Evolutionary conservation across 1,140 invertebrate species (phyloP).

Genomic region (Drosophila saltans): DNA sequence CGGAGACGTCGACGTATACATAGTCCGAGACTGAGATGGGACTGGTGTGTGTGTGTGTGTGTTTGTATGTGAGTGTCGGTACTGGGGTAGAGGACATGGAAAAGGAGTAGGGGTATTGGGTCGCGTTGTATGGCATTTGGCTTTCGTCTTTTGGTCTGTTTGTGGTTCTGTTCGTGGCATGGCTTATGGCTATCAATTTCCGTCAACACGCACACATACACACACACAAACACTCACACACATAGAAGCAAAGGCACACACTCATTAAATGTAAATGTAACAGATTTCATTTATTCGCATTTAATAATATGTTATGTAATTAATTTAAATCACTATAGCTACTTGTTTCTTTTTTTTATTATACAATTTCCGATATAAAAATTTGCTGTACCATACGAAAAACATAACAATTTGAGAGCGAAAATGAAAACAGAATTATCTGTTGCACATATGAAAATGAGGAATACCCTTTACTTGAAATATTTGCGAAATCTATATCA

Average conservation of each 20-base stretch:
- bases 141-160: constrained; percentile 69
- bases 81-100: neutral
- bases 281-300: constrained; percentile 53
- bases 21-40: neutral
- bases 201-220: constrained; percentile 30
- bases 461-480: neutral
- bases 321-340: constrained; percentile 62
- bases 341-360: constrained; percentile 2
- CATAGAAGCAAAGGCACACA: neutral
- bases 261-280: constrained; percentile 31
- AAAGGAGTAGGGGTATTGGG: neutral
- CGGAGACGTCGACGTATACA: neutral
- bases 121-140: constrained; percentile 33
- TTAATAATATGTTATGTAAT: constrained; percentile 59
- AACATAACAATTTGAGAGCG: neutral
- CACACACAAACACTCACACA: constrained; percentile 10
- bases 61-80: neutral
- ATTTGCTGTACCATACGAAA: neutral
- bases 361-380: too few relatives aligned
- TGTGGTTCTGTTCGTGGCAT: constrained; percentile 53
- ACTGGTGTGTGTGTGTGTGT: neutral
- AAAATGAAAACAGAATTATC: neutral
- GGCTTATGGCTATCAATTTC: constrained; percentile 61
- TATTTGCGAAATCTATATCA: too few relatives aligned
- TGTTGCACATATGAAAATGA: neutral